These are phyloP conservation scores for Drosophila pseudotalamancana DNA, from an alignment of 2,888 invertebrate genomes.

Conservation along the genomic window DNA sequence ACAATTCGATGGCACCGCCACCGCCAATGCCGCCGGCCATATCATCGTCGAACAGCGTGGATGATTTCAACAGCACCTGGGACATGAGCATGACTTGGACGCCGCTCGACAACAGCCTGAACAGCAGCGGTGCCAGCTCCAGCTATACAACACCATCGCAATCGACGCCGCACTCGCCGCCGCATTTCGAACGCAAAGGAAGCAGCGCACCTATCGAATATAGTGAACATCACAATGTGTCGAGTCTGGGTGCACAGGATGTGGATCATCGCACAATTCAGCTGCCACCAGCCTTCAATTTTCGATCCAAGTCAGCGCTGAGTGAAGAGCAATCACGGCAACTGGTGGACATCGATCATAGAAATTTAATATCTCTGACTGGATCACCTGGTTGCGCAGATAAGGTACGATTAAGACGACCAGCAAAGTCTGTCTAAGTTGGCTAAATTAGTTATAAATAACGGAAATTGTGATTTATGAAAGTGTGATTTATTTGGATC, in stretches of 20 bases:
- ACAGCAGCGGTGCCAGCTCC: constrained; percentile 81
- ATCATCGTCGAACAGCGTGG: constrained; percentile 36
- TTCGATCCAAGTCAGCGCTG: constrained; percentile 71
- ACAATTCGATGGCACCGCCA: constrained; percentile 60
- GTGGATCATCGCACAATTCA: constrained; percentile 87
- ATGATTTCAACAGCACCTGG: constrained; percentile 84
- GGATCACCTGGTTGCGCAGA: constrained; percentile 86
- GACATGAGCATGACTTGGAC: constrained; percentile 85
- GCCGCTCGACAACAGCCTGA: constrained; percentile 79
- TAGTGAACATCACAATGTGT: constrained; percentile 85
- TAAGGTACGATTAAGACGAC: constrained; percentile 46
- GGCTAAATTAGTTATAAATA: no score
- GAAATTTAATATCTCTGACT: constrained; percentile 93
- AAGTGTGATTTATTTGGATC: no score
- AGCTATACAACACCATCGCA: constrained; percentile 49
- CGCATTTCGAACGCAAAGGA: constrained; percentile 87
- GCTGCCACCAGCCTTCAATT: constrained; percentile 84
- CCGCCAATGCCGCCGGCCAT: constrained; percentile 61
- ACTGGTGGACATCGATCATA: constrained; percentile 91
- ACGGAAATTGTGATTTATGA: no score
- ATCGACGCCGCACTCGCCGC: constrained; percentile 88
- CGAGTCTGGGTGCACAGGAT: constrained; percentile 84
- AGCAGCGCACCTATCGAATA: constrained; percentile 86
- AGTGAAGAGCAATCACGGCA: constrained; percentile 83
- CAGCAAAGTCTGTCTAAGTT: not conserved